phyloP scores from a whole-genome alignment of 2,113 vertebrate genomes.

The Alosa alosa region DNA sequence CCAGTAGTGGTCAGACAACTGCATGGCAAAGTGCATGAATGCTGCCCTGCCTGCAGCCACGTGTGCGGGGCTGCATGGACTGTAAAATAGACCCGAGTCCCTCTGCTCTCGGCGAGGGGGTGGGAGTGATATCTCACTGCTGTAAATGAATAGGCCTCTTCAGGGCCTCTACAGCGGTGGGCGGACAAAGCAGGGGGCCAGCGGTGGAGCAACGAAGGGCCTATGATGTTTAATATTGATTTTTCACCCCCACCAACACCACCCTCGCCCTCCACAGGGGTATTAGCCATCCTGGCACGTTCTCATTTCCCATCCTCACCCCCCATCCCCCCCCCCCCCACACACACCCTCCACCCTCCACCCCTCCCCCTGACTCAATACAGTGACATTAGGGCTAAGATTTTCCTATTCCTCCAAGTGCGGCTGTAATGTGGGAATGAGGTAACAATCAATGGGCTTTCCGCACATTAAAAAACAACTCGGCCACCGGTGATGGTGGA shows the following conservation, averaged over 20 bases:
- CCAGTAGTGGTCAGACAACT: background rate
- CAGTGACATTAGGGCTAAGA: background rate
- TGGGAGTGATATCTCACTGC: constrained; percentile 9
- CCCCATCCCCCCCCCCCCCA: background rate
- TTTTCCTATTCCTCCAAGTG: background rate
- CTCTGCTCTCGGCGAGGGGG: background rate
- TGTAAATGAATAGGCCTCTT: constrained; percentile 19
- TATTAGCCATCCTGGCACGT: constrained; percentile 7
- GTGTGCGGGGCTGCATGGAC: background rate
- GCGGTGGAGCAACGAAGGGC: constrained; percentile 2
- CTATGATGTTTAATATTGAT: constrained; percentile 21
- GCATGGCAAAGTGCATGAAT: background rate
- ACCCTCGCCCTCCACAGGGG: background rate
- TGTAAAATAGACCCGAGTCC: background rate
- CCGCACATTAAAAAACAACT: background rate
- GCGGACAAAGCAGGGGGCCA: background rate
- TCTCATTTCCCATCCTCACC: constrained; percentile 14
- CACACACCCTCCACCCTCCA: background rate
- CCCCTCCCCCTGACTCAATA: constrained; percentile 12
- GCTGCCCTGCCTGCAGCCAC: background rate
- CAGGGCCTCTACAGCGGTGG: constrained; percentile 7
- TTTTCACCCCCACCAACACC: background rate
- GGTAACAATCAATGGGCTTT: background rate
- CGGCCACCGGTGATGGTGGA: background rate
- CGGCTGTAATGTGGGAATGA: background rate